Conservation (phyloP, 2,797 vertebrate species). For the Pelobates cultripes region DNA sequence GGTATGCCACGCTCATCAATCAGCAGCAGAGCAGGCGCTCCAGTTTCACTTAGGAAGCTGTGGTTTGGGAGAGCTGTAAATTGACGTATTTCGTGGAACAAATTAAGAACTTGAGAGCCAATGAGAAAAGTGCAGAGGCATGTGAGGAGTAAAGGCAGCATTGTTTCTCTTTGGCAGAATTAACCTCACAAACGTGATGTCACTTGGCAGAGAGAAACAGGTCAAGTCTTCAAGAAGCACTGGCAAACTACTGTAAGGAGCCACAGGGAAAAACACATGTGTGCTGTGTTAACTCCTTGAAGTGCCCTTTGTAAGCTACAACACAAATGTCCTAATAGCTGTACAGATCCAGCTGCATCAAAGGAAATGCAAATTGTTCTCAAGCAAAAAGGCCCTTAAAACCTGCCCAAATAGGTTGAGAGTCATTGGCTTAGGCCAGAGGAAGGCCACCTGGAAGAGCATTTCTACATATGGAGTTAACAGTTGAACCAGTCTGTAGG, state of each 20-base stretch:
- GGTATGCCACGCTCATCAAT: background rate
- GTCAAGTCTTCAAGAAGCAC: conserved; percentile 17
- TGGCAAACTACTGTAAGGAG: background rate
- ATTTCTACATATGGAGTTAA: too few relatives aligned
- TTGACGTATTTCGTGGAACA: conserved; percentile 47
- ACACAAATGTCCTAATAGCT: too few relatives aligned
- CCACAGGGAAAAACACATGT: conserved; percentile 11
- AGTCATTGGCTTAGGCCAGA: too few relatives aligned
- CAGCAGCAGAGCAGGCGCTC: background rate
- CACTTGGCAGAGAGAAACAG: conserved; percentile 40
- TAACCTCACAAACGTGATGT: conserved; percentile 27
- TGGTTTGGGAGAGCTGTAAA: conserved; percentile 27
- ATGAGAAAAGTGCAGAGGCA: conserved; percentile 25
- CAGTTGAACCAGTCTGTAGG: too few relatives aligned
- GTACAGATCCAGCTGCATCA: too few relatives aligned
- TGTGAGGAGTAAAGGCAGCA: conserved; percentile 34
- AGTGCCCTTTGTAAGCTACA: background rate
- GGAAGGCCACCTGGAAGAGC: too few relatives aligned
- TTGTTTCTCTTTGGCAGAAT: conserved; percentile 41
- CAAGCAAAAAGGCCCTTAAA: too few relatives aligned
- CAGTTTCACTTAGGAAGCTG: background rate
- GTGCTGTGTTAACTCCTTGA: background rate
- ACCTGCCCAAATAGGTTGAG: too few relatives aligned
- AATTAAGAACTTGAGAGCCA: conserved; percentile 31
- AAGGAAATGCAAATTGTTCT: too few relatives aligned